Conservation (phyloP, 2,797 vertebrate species). For the Muraenolepis orangiensis region DNA sequence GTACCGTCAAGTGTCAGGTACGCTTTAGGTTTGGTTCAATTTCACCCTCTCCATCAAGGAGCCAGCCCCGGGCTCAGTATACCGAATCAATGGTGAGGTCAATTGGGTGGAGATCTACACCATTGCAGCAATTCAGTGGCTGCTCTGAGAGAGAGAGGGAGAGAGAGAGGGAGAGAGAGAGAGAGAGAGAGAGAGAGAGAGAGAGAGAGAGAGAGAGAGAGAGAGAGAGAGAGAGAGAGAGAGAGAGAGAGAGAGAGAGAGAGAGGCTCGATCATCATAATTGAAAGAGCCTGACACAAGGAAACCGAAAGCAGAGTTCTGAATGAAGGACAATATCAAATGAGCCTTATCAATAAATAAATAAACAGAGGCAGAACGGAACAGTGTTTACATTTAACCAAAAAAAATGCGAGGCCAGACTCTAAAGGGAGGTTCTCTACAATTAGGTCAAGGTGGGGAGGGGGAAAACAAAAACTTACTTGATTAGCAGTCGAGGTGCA, state of each 20-base stretch:
- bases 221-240: not conserved
- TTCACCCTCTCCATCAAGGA: conserved; percentile 11
- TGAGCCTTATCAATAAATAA: conserved; percentile 67
- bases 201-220: conserved; percentile 32
- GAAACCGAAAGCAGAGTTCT: conserved; percentile 40
- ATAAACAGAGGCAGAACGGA: conserved; percentile 19
- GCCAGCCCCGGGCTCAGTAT: conserved; percentile 16
- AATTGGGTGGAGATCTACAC: conserved; percentile 15
- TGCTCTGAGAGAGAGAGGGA: conserved; percentile 30
- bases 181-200: conserved; percentile 44
- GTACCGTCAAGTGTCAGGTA: conserved; percentile 11
- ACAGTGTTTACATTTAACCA: conserved; percentile 64
- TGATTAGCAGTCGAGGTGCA: conserved; percentile 80
- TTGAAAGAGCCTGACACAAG: conserved; percentile 50
- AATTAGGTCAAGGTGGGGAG: conserved; percentile 76
- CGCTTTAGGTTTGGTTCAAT: not conserved
- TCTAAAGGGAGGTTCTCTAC: conserved; percentile 50
- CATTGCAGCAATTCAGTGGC: conserved; percentile 30
- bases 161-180: not conserved
- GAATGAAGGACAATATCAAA: conserved; percentile 70
- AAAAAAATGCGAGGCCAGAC: conserved; percentile 55
- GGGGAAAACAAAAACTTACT: conserved; percentile 72
- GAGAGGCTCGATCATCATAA: conserved; percentile 31
- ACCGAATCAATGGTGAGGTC: conserved; percentile 26
- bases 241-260: conserved; percentile 12